A percentile compares a stretch with the other conserved stretches of the same genome.
Conservation (phyloP, 1,140 invertebrate genomes). For the Drosophila sturtevanti region DNA sequence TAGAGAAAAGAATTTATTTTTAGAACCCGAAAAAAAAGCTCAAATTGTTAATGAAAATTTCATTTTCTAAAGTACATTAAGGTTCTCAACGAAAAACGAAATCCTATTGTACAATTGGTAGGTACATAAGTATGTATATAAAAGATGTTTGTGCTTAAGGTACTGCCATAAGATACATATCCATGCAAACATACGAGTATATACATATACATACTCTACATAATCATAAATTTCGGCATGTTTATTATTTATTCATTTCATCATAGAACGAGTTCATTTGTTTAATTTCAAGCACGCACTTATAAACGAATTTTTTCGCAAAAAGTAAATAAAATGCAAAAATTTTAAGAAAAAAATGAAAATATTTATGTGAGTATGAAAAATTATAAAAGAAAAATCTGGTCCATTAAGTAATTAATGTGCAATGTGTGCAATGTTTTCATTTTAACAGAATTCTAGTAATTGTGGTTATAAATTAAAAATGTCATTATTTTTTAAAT, state of each 20-base stretch:
- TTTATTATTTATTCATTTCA: conserved; percentile 9
- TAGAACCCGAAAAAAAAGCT: conserved; percentile 67
- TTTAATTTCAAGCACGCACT: neutral
- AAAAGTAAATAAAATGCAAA: neutral
- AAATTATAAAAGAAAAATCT: neutral
- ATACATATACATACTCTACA: neutral
- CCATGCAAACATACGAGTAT: neutral
- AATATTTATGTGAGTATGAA: too few species aligned
- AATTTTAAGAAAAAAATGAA: neutral
- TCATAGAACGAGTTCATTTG: neutral
- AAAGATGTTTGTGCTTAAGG: conserved; percentile 34
- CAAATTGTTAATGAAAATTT: conserved; percentile 68
- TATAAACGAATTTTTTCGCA: neutral
- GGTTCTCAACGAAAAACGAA: conserved; percentile 39
- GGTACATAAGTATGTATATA: conserved; percentile 24
- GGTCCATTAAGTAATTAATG: too few species aligned
- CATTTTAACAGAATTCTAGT: too few species aligned
- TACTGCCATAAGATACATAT: conserved; percentile 1
- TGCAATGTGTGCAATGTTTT: too few species aligned
- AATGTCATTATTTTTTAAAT: too few species aligned
- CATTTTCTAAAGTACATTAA: conserved; percentile 56
- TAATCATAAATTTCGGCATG: neutral
- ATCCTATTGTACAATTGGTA: conserved; percentile 33
- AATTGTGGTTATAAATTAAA: too few species aligned
- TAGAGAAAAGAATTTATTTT: conserved; percentile 75